Evolutionary conservation across 2,113 vertebrate species (phyloP).

Genomic region (Bagarius yarrelli): DNA sequence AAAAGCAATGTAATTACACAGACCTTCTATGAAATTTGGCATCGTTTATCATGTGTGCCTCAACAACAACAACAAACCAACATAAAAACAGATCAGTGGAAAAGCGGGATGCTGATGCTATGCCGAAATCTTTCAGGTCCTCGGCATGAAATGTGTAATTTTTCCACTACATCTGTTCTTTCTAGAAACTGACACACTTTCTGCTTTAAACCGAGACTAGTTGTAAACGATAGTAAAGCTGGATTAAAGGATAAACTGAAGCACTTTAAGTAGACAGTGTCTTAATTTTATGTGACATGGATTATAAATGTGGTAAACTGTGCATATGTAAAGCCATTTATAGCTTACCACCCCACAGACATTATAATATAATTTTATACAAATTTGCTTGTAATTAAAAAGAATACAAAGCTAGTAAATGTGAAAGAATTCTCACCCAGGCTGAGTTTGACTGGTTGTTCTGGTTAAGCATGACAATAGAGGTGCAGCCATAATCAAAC

Average conservation of each 20-base stretch:
- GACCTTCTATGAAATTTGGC: neutral
- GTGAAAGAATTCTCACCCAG: constrained; percentile 73
- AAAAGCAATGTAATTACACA: neutral
- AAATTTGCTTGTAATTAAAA: neutral
- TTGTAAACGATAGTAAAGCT: neutral
- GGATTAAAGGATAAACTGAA: constrained; percentile 1
- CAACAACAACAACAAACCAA: constrained; percentile 6
- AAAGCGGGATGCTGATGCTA: neutral
- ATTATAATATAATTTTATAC: too few species aligned
- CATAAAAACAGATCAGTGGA: neutral
- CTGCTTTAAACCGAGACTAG: too few species aligned
- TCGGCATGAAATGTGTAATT: neutral
- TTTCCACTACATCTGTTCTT: neutral
- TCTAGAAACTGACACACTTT: too few species aligned
- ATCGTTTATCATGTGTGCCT: neutral
- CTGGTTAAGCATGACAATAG: constrained; percentile 96
- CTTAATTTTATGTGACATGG: neutral
- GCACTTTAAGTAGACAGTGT: neutral
- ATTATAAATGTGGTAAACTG: neutral
- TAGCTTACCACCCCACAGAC: too few species aligned
- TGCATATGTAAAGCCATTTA: neutral
- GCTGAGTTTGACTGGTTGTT: constrained; percentile 96
- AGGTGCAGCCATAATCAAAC: constrained; percentile 93
- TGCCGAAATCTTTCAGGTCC: neutral
- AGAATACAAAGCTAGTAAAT: neutral